Conservation (phyloP, 2,888 invertebrate genomes). For the Rhaphigaster nebulosa region DNA sequence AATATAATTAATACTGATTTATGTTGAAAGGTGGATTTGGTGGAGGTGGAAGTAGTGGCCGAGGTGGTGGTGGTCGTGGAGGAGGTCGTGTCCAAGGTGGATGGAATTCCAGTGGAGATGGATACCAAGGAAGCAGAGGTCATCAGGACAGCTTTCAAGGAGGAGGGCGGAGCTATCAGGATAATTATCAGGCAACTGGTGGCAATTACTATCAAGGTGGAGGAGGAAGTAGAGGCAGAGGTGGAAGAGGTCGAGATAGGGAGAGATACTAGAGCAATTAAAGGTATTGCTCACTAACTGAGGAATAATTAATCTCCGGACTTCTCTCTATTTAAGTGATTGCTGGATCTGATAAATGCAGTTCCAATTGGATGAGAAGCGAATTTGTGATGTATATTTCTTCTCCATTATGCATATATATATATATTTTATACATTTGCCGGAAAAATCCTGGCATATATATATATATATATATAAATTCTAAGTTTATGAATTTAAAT, state of each 20-base stretch:
- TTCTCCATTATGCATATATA: not conserved
- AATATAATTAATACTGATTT: not conserved
- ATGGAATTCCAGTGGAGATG: constrained; percentile 68
- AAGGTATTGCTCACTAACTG: not conserved
- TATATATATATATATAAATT: not conserved
- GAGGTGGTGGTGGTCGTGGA: constrained; percentile 68
- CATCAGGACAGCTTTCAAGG: constrained; percentile 39
- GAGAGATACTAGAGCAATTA: constrained; percentile 54
- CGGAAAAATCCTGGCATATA: not conserved
- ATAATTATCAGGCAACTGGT: constrained; percentile 65
- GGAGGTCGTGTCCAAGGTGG: constrained; percentile 69
- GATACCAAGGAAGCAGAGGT: constrained; percentile 55
- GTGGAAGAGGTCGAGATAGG: constrained; percentile 60
- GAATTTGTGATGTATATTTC: not conserved
- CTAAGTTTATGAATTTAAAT: not conserved
- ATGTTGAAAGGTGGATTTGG: constrained; percentile 65
- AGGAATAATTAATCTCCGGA: not conserved
- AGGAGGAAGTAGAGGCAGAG: constrained; percentile 57
- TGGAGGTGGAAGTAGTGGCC: constrained; percentile 64
- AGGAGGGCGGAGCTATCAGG: constrained; percentile 65
- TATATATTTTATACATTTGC: constrained; percentile 6
- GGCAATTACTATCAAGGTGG: constrained; percentile 63
- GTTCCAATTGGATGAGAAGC: not conserved
- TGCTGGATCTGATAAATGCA: not conserved
- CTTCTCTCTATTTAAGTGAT: not conserved